phyloP scores from a whole-genome alignment of 2,113 vertebrate genomes.

The Haplotaxodon microlepis region DNA sequence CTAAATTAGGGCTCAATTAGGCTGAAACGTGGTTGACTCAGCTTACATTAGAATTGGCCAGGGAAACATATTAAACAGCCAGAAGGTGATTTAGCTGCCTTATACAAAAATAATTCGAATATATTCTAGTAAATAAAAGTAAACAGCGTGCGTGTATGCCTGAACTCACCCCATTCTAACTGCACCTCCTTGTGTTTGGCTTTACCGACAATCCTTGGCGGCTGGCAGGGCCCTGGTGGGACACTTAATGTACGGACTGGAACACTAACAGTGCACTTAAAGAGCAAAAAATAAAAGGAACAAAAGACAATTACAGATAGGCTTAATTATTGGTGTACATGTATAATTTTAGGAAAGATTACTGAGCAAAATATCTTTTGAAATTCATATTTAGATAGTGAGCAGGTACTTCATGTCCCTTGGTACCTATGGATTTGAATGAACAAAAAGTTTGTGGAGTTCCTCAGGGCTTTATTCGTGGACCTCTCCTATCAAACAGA shows the following conservation, averaged over 20 bases:
- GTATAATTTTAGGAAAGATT: neutral
- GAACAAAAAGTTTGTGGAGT: neutral
- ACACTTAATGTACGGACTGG: constrained; percentile 84
- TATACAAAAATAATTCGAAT: neutral
- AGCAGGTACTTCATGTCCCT: neutral
- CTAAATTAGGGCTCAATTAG: constrained; percentile 39
- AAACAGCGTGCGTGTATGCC: neutral
- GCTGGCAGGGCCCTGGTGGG: constrained; percentile 84
- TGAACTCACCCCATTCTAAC: constrained; percentile 88
- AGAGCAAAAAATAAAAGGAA: neutral
- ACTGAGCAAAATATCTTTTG: neutral
- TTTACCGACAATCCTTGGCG: constrained; percentile 83
- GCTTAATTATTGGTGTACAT: neutral
- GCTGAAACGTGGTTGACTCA: constrained; percentile 13
- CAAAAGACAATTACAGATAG: neutral
- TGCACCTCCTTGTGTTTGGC: constrained; percentile 93
- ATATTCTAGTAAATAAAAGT: neutral
- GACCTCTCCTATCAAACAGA: neutral
- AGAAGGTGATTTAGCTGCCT: constrained; percentile 8
- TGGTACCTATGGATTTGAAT: neutral
- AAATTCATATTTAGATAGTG: neutral
- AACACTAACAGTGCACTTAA: constrained; percentile 86
- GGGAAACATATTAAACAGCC: neutral
- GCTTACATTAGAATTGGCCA: constrained; percentile 6
- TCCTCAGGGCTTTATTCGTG: neutral